Evolutionary conservation across 2,797 vertebrate species (phyloP).

Genomic region (Gallinago solitaria): DNA sequence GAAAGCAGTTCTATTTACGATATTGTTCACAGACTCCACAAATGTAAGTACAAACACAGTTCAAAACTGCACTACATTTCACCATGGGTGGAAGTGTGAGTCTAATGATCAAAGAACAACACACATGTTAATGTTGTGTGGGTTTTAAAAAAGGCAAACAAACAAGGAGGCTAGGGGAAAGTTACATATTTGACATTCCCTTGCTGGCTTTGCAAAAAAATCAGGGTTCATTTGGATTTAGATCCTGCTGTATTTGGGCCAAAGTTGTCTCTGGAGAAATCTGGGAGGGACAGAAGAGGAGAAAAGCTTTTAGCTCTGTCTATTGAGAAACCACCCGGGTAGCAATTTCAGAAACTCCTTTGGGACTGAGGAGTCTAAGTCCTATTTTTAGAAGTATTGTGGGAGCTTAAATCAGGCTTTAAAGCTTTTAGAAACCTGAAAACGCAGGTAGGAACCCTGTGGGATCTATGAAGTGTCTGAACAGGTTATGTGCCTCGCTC

Average conservation of each 20-base stretch:
- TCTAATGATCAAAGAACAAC: neutral
- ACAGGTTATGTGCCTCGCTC: neutral
- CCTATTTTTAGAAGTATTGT: slow-evolving; percentile 30
- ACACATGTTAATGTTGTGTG: neutral
- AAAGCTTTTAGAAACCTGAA: slow-evolving; percentile 45
- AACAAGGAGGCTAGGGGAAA: neutral
- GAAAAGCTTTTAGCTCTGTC: slow-evolving; percentile 26
- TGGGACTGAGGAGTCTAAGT: neutral
- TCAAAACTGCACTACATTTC: neutral
- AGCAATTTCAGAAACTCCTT: slow-evolving; percentile 38
- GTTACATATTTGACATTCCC: neutral
- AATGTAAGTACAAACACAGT: slow-evolving; percentile 23
- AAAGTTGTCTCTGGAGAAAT: slow-evolving; percentile 10
- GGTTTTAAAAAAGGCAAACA: neutral
- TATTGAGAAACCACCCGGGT: slow-evolving; percentile 13
- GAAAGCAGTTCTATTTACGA: neutral
- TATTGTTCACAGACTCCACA: neutral
- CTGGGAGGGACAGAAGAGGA: slow-evolving; percentile 2
- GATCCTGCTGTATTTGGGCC: slow-evolving; percentile 2
- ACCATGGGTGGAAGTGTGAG: neutral
- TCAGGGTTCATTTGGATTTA: neutral
- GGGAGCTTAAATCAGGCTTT: slow-evolving; percentile 22
- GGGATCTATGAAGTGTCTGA: slow-evolving; percentile 13
- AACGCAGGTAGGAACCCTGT: neutral
- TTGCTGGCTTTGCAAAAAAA: slow-evolving; percentile 20